phyloP scores from a whole-genome alignment of 2,113 vertebrate species.

The Brevimyrus niger region DNA sequence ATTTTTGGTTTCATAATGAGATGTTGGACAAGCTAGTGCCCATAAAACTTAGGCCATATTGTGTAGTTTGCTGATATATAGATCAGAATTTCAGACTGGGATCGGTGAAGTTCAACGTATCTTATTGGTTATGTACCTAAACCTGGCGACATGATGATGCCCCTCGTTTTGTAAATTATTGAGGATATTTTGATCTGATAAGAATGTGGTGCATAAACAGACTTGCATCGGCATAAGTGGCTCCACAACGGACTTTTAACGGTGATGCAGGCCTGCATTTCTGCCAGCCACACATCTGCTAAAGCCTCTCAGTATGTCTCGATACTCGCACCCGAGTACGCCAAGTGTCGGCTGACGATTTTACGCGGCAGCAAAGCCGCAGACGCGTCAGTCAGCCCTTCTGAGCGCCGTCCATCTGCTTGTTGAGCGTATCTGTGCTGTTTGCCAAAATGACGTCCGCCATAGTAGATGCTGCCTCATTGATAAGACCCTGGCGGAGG shows the following conservation, averaged over 20 bases:
- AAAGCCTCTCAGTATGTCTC: background rate
- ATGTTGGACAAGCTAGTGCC: background rate
- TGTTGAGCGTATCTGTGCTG: background rate
- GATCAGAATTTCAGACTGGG: background rate
- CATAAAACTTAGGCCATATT: background rate
- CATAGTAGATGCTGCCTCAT: background rate
- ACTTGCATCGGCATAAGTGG: background rate
- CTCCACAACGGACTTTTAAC: background rate
- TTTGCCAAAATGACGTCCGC: background rate
- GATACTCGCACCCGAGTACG: background rate
- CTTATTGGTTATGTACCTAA: background rate
- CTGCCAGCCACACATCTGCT: background rate
- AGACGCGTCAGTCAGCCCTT: background rate
- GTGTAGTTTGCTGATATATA: background rate
- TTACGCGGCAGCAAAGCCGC: background rate
- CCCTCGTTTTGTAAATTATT: background rate
- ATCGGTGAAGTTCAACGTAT: background rate
- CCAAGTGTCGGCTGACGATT: background rate
- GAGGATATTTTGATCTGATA: background rate
- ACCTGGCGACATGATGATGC: background rate
- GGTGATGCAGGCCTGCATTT: background rate
- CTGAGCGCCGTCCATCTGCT: background rate
- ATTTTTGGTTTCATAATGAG: background rate
- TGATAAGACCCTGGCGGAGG: background rate
- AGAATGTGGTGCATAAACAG: background rate